Percentiles rank a stretch among this genome's conserved stretches.
Evolutionary conservation across 2,888 invertebrate genomes (phyloP).

Genomic region (Atrina japonica): DNA sequence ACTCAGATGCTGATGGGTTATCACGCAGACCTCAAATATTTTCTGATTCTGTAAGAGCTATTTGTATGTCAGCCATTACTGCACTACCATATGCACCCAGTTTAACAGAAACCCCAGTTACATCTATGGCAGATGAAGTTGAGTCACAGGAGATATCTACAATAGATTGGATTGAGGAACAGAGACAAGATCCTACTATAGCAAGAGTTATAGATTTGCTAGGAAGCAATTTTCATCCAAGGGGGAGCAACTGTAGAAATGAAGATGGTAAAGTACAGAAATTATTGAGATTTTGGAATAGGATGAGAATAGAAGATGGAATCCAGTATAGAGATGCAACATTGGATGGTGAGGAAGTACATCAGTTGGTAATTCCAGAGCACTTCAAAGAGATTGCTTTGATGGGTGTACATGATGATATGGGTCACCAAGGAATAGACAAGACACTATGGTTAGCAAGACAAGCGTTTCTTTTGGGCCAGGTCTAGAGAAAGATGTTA

Average conservation of each 20-base stretch:
- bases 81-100: background rate
- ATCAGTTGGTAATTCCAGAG: background rate
- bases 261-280: too few relatives aligned
- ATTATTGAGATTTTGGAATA: too few relatives aligned
- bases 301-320: background rate
- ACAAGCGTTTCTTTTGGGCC: background rate
- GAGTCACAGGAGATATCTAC: background rate
- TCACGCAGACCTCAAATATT: background rate
- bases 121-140: too few relatives aligned
- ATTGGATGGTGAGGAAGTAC: background rate
- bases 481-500: background rate
- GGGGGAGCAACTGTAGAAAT: too few relatives aligned
- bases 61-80: background rate
- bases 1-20: too few relatives aligned
- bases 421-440: conserved; percentile 1
- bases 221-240: background rate
- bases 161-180: background rate
- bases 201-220: background rate
- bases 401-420: background rate
- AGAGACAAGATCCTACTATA: background rate
- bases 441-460: conserved; percentile 3
- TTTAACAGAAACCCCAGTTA: too few relatives aligned
- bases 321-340: background rate
- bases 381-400: background rate
- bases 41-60: background rate